Base-by-base conservation (phyloP, 2,797 vertebrate genomes). In the Enteromius afrohamiltoni region DNA sequence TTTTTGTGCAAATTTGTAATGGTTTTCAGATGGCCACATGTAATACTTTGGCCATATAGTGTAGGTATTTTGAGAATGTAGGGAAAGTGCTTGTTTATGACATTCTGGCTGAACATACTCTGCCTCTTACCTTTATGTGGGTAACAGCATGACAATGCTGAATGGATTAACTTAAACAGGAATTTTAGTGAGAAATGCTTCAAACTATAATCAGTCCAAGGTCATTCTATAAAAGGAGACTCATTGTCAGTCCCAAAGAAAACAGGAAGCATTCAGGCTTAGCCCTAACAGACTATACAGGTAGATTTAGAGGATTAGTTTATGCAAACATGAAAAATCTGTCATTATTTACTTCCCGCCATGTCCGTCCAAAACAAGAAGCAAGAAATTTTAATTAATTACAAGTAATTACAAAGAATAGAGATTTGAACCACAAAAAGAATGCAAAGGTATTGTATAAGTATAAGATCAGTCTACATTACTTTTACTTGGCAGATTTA, bases 221-320 rank as follows among this genome's bases (percentile, higher is more conserved):
- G 45, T 45, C 71, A 68, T 4, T 16, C 3, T 42, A 74, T 67
- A 17, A 82, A 58, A 62, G 19, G 7, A 60, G 16, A 40, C 67
- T 47, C 58, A 51, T 64, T 74, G 5, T 40, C 14, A 75, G 31
- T 75, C 60, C 37, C 21, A 60, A 58, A 62, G 53, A 74, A 37
- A 81, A 64, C 55, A 64, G 21, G 37, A 81, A 23, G 13, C 7
- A 19, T 49, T 82, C 29, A 49, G 31, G 10, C 10, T 65, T 34
- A 29, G 16, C 31, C 51, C 9, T 11, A 37, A 68, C 29, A 37
- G n/a, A 40, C 45, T 23, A n/a, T 19, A 53, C 58, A 82, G 45
- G 6, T 47, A 65, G 34, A 76, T 40, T 55, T 74, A 80, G 19
- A n/a, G 47, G 49, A 55, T 55, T 55, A 75, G 49, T 55, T 74